phyloP scores from a whole-genome alignment of 2,113 vertebrate species.

The Aleadryas rufinucha region DNA sequence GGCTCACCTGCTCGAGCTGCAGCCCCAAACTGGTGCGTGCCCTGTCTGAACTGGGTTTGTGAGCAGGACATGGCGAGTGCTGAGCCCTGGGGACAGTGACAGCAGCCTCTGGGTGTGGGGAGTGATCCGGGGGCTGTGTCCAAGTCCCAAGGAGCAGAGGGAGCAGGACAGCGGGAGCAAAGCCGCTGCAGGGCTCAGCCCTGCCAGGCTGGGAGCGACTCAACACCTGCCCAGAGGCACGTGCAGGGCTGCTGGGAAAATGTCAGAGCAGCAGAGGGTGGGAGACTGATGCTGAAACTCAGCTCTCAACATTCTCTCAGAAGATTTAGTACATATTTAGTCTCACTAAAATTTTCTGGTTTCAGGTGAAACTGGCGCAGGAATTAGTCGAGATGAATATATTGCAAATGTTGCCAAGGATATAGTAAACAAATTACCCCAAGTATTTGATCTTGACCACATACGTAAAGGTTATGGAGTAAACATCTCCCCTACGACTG shows the following conservation, averaged over 20 bases:
- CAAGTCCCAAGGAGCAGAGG: neutral
- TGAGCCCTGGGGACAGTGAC: neutral
- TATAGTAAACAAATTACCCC: conserved; percentile 87
- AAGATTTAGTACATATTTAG: neutral
- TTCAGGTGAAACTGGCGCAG: conserved; percentile 82
- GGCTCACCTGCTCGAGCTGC: conserved; percentile 87
- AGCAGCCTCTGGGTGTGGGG: neutral
- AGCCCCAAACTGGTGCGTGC: conserved; percentile 86
- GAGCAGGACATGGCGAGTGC: fast-evolving
- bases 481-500: conserved; percentile 78
- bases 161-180: neutral
- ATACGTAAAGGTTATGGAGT: conserved; percentile 78
- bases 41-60: fast-evolving
- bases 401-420: conserved; percentile 87
- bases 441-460: conserved; percentile 81
- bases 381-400: conserved; percentile 86
- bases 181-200: neutral
- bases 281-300: neutral
- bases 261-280: neutral
- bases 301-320: neutral
- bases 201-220: neutral
- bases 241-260: neutral
- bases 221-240: neutral
- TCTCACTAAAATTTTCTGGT: neutral
- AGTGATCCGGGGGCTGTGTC: fast-evolving